Conservation (phyloP, 2,888 invertebrate genomes). For the Hypomecis punctinalis region DNA sequence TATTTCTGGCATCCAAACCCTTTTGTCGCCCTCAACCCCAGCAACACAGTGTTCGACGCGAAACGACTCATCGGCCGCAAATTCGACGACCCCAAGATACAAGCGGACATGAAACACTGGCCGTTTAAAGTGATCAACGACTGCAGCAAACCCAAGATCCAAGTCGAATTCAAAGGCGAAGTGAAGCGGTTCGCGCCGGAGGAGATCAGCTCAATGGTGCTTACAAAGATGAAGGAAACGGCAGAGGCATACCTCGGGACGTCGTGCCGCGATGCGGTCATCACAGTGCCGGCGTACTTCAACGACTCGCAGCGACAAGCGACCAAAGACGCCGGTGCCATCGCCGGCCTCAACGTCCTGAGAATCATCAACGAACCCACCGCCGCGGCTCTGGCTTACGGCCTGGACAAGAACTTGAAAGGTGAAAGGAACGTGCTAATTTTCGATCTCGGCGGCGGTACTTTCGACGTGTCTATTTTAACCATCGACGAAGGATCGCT, state of each 20-base stretch:
- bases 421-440: slow-evolving; percentile 15
- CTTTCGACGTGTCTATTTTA: slow-evolving; percentile 15
- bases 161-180: slow-evolving; percentile 88
- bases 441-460: slow-evolving; percentile 20
- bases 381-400: slow-evolving; percentile 17
- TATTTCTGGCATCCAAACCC: no score
- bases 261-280: slow-evolving; percentile 12
- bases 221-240: slow-evolving; percentile 93
- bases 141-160: slow-evolving; percentile 87
- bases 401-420: slow-evolving; percentile 16
- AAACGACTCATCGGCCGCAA: slow-evolving; percentile 93
- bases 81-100: slow-evolving; percentile 89
- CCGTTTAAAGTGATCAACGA: slow-evolving; percentile 90
- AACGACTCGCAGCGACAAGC: slow-evolving; percentile 20
- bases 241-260: slow-evolving; percentile 90
- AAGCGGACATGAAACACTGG: slow-evolving; percentile 93
- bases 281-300: slow-evolving; percentile 21
- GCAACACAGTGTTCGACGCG: slow-evolving; percentile 90
- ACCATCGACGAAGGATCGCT: slow-evolving; percentile 22
- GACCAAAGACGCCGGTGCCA: slow-evolving; percentile 16
- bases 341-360: slow-evolving; percentile 12
- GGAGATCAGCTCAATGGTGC: slow-evolving; percentile 90
- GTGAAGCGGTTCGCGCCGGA: slow-evolving; percentile 87
- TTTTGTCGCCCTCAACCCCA: slow-evolving; percentile 90
- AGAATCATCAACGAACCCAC: slow-evolving; percentile 21